Evolutionary conservation across 1,140 invertebrate genomes (phyloP), one percentile per base, ranked within the genome.

Genomic region (Aphidius ervi): DNA sequence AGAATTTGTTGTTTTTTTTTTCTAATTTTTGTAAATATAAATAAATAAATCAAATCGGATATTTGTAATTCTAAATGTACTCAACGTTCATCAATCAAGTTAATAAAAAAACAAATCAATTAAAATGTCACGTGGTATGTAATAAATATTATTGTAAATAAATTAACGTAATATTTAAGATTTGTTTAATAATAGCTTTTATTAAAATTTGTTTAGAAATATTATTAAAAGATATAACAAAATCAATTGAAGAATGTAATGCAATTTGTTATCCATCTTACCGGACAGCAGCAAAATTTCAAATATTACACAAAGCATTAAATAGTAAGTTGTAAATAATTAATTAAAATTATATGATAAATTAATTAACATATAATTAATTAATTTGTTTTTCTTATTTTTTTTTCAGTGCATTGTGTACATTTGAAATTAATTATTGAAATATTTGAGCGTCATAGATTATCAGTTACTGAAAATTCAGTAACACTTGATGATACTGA

Each of bases 261-360:
- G 80, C 83, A 59, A 86, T 91, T 64, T 81, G 86, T 68, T 92
- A 89, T 75, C 83, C 87, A 57, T 88, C 89, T 16, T 92, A 92
- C 70, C 82, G 90, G 73, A 90, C 88, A 47, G 89, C 88, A 9
- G 84, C 87, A 75, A 92, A 92, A 72, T 78, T 92, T 49, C 76
- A 86, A 59, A 81, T 85, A 63, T 73, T 92, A 60, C 88, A 91
- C 74, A 79, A 75, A 64, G 73, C 78, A 66, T 73, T 85, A 58
- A 71, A 80, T 50, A 78, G 84, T 85, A 75, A 76, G 82, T 73
- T 59, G 16, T 47, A 63, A 58, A 23, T 49, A 41, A 37, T 58
- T 43, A 40, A 48, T 56, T 40, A 47, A 16, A 59, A 43, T 49
- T 61, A 40, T 53, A 37, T 48, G 42, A 42, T 53, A 57, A 45